Base-by-base conservation (phyloP, 2,888 invertebrate species). In the Deladenus siricidicola region DNA sequence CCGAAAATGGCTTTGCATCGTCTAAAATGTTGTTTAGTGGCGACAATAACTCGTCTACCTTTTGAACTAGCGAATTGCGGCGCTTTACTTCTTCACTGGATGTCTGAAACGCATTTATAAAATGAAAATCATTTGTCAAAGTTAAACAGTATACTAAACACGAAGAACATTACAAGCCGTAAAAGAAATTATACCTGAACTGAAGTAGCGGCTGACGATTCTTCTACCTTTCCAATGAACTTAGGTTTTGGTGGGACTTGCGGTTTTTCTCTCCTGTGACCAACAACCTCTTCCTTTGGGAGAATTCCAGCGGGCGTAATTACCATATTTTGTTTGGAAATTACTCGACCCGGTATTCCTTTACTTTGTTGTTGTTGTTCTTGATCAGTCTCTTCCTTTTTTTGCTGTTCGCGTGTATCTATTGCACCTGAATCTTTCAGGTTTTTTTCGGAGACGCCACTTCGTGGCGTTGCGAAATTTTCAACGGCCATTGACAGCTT, bases 171-270 rank as follows among this genome's bases (percentile, higher is more conserved):
- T n/a, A n/a, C n/a, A n/a, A n/a, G n/a, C n/a, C n/a, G n/a, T n/a
- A n/a, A n/a, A n/a, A n/a, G n/a, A n/a, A n/a, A n/a, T n/a, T n/a
- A n/a, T n/a, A n/a, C n/a, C n/a, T n/a, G n/a, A n/a, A n/a, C n/a
- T n/a, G n/a, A n/a, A n/a, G n/a, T n/a, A n/a, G n/a, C n/a, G n/a
- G n/a, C n/a, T n/a, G 19, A 14, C 29, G 23, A n/a, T 23, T 1
- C 29, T 17, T 39, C 28, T 3, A 26, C 34, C 10, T 19, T 58
- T 57, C 21, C 63, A 21, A 34, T 47, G 3, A 19, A 23, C 47
- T 58, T 71, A 28, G 76, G 75, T 56, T 77, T 77, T 4, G 75
- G 73, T 6, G 73, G 72, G n/a, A 73, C 71, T n/a, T 54, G 66
- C 0, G 76, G 75, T 54, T 74, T 72, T 19, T 58, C 52, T 3